A percentile compares a stretch with the other conserved stretches of the same genome.
Evolutionary conservation across 2,797 vertebrate species (phyloP).

Genomic region (Cirrhinus molitorella): DNA sequence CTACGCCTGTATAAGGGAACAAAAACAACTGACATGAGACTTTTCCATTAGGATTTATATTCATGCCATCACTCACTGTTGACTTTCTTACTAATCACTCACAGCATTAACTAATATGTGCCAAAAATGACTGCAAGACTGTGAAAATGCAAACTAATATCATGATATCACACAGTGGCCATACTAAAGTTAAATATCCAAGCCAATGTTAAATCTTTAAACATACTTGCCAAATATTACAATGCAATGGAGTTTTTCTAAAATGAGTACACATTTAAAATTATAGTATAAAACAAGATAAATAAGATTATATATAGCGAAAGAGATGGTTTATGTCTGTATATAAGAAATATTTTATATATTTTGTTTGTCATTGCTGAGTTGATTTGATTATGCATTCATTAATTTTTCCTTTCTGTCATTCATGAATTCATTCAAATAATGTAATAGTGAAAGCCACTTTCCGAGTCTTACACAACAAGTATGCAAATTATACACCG

Average conservation of each 20-base stretch:
- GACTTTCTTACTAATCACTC: conserved; percentile 23
- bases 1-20: conserved; percentile 73
- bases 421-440: not conserved
- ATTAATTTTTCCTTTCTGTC: not conserved
- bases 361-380: not conserved
- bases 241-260: not conserved
- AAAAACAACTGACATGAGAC: not conserved
- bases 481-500: conserved; percentile 12
- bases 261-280: not conserved
- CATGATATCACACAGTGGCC: conserved; percentile 8
- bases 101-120: conserved; percentile 16
- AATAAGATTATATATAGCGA: not conserved
- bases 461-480: not conserved
- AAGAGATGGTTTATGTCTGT: not conserved
- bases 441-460: not conserved
- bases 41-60: conserved; percentile 38
- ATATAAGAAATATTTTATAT: not conserved
- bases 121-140: conserved; percentile 29
- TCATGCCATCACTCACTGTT: conserved; percentile 39
- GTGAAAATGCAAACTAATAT: conserved; percentile 23
- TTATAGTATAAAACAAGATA: not conserved
- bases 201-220: not conserved
- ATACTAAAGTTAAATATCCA: not conserved
- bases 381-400: not conserved
- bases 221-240: not conserved